Evolutionary conservation across 2,888 invertebrate genomes (phyloP), one percentile per base, ranked within the genome.

Genomic region (Heliconius ismenius): DNA sequence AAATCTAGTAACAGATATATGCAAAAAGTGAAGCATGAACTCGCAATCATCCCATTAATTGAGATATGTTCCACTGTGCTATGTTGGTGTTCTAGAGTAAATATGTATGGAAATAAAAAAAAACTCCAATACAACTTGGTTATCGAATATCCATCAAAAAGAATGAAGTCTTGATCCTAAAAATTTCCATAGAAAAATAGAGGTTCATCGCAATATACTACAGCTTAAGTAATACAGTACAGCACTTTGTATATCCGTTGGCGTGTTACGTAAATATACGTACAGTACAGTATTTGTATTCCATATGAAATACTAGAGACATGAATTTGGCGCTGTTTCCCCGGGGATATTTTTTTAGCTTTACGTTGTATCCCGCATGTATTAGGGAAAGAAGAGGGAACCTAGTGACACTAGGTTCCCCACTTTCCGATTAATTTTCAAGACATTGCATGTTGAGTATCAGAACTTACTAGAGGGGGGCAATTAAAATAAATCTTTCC

Each of bases 101-200:
- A 32, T 64, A 32, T 64, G 32, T 65, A 65, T 10, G 64, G 11
- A 65, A 65, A 65, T 65, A 65, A 65, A 28, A 9, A 65, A 39
- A 65, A n/a, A n/a, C n/a, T n/a, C 39, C 36, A 65, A 65, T 65
- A 36, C 6, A 65, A 65, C n/a, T 39, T 24, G n/a, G 65, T 36
- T 65, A 65, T 65, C n/a, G 63, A 32, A 65, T 65, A 65, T 39
- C 36, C 65, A 65, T 65, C 36, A 65, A 65, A 65, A 65, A 65
- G 65, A 65, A 65, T 65, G 36, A 39, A 39, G 36, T 39, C 36
- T 65, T n/a, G 36, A n/a, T 39, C n/a, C 65, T 32, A 65, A 65
- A 64, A 39, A 65, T 39, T 65, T 65, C 65, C 65, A 65, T 65
- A 65, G 18, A 65, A 65, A 65, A 39, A 65, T 39, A 39, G 13